A percentile compares a stretch with the other conserved stretches of the same genome.
These are phyloP conservation scores for Scaptomyza montana DNA, from an alignment of 1,140 invertebrate species.

Conservation along the genomic window DNA sequence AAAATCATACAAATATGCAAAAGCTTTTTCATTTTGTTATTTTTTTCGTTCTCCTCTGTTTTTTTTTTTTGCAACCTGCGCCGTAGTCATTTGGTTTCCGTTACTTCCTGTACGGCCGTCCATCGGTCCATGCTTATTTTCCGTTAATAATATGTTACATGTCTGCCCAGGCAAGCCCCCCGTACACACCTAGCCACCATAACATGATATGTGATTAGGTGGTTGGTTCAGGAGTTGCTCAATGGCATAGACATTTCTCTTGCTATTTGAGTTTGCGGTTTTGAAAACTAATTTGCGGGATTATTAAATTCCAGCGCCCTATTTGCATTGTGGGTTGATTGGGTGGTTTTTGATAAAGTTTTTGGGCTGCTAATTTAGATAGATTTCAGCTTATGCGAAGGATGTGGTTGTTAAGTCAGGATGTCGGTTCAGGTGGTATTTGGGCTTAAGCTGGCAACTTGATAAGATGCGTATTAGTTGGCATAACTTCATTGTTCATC, in stretches of 20 bases:
- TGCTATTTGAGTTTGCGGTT: conserved; percentile 65
- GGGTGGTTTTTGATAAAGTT: conserved; percentile 24
- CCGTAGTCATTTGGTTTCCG: conserved; percentile 75
- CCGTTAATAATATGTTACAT: conserved; percentile 78
- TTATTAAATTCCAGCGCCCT: conserved; percentile 66
- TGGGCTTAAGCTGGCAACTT: conserved; percentile 52
- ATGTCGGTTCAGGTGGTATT: conserved; percentile 1
- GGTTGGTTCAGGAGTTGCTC: conserved; percentile 15
- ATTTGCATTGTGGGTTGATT: neutral
- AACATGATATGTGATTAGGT: conserved; percentile 21
- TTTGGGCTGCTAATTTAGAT: conserved; percentile 15
- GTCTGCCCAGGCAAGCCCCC: conserved; percentile 27
- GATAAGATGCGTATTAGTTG: conserved; percentile 63
- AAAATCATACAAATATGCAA: conserved; percentile 14
- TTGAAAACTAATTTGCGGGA: conserved; percentile 81
- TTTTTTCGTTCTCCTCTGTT: neutral
- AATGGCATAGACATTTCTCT: conserved; percentile 23
- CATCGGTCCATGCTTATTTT: conserved; percentile 50
- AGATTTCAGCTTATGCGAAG: conserved; percentile 26
- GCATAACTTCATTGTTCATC: conserved; percentile 54
- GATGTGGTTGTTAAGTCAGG: conserved; percentile 45
- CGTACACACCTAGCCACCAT: neutral
- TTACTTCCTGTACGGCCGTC: conserved; percentile 61
- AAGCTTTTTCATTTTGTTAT: conserved; percentile 60
- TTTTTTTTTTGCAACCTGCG: conserved; percentile 50